Evolutionary conservation across 2,797 vertebrate species (phyloP).

Genomic region (Falco columbarius): DNA sequence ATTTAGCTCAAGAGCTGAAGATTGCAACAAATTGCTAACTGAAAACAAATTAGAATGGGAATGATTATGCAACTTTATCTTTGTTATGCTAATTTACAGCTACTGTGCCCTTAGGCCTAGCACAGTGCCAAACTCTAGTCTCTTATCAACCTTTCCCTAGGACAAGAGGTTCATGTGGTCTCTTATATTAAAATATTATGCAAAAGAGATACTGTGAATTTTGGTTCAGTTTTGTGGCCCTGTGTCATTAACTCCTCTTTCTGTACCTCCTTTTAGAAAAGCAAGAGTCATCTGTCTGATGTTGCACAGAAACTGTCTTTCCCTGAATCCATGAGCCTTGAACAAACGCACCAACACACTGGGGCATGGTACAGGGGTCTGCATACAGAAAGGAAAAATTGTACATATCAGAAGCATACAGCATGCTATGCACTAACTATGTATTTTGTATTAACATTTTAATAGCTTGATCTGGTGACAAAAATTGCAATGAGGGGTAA

Average conservation of each 20-base stretch:
- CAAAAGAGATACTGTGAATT: neutral
- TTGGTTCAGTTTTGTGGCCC: neutral
- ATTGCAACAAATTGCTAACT: neutral
- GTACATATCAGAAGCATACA: neutral
- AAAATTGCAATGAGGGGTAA: neutral
- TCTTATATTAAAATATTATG: neutral
- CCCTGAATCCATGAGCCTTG: neutral
- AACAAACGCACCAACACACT: neutral
- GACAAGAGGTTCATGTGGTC: neutral
- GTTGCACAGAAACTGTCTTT: neutral
- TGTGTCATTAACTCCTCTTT: neutral
- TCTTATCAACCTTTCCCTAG: neutral
- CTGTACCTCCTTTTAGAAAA: neutral
- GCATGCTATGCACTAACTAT: fast-evolving
- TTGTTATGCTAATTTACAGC: slow-evolving; percentile 20
- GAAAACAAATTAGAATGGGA: neutral
- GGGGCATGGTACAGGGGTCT: fast-evolving
- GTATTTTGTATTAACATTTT: neutral
- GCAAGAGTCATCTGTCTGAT: neutral
- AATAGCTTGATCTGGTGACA: neutral
- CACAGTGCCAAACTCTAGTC: neutral
- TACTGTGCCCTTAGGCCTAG: slow-evolving; percentile 6
- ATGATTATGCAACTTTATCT: neutral
- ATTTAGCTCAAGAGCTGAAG: slow-evolving; percentile 15
- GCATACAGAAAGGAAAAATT: neutral